Evolutionary conservation across 2,888 invertebrate species (phyloP).

Genomic region (Alsophila aescularia): DNA sequence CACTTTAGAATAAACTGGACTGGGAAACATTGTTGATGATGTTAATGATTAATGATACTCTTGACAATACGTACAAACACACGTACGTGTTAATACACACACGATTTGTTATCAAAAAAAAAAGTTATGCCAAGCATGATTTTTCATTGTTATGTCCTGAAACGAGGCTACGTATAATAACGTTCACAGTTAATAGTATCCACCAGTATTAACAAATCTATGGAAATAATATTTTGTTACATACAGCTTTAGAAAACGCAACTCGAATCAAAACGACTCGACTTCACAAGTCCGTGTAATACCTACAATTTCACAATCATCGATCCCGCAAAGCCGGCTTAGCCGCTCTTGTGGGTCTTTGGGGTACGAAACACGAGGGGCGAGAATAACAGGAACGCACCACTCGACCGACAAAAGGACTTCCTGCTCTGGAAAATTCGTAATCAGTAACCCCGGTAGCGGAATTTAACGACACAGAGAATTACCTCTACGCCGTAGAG

Average conservation of each 20-base stretch:
- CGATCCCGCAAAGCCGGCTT: constrained; percentile 71
- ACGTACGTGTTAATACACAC: too few species aligned
- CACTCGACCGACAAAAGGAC: constrained; percentile 65
- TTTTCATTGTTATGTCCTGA: too few species aligned
- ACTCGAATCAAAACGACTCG: constrained; percentile 7
- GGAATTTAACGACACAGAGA: constrained; percentile 46
- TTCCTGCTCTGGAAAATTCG: constrained; percentile 58
- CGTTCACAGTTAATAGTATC: background rate
- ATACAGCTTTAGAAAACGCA: background rate
- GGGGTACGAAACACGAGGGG: constrained; percentile 49
- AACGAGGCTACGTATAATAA: too few species aligned
- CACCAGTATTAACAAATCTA: background rate
- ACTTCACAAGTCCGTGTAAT: constrained; percentile 43
- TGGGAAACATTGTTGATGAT: too few species aligned
- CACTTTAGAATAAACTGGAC: too few species aligned
- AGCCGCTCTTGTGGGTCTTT: constrained; percentile 61
- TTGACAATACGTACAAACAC: too few species aligned
- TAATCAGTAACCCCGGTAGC: constrained; percentile 53
- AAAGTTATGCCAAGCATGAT: too few species aligned
- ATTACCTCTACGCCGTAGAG: constrained; percentile 30
- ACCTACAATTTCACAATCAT: constrained; percentile 57
- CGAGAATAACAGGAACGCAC: constrained; percentile 60
- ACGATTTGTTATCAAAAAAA: too few species aligned
- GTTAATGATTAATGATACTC: too few species aligned
- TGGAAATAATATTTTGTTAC: background rate